Conservation (phyloP, 2,888 invertebrate species). For the Andrena haemorrhoa region DNA sequence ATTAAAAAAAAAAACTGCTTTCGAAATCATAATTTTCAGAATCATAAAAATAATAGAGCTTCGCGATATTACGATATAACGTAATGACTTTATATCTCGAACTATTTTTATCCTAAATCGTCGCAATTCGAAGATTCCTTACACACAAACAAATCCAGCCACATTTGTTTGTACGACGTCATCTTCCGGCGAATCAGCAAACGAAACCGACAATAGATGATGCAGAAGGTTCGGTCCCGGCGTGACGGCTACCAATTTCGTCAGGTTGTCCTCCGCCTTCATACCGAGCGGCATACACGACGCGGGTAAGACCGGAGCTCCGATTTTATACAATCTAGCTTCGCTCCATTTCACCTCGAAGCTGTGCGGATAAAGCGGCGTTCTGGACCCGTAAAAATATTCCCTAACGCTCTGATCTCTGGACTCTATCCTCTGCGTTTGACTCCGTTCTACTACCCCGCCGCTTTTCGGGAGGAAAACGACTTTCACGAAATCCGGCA, state of each 20-base stretch:
- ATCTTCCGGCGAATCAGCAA: constrained; percentile 93
- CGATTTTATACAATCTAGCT: constrained; percentile 96
- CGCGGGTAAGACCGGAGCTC: constrained; percentile 96
- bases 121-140: constrained; percentile 83
- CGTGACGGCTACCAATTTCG: constrained; percentile 93
- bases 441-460: constrained; percentile 96
- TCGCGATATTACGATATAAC: no score
- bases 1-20: not conserved
- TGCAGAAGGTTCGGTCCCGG: constrained; percentile 93
- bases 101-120: not conserved
- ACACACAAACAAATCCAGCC: constrained; percentile 97
- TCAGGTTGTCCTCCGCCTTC: constrained; percentile 95
- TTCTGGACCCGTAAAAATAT: constrained; percentile 96
- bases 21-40: no score
- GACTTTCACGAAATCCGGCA: constrained; percentile 97
- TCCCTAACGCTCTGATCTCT: constrained; percentile 94
- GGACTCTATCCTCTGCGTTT: constrained; percentile 89
- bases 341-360: constrained; percentile 97
- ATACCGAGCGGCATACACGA: constrained; percentile 99
- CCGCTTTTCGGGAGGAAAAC: constrained; percentile 97
- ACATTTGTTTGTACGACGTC: constrained; percentile 95
- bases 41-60: no score
- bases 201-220: constrained; percentile 95
- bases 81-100: no score
- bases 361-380: constrained; percentile 95